Base-by-base conservation (phyloP, 2,113 vertebrate genomes). In the Rhynchopsitta pachyrhyncha region DNA sequence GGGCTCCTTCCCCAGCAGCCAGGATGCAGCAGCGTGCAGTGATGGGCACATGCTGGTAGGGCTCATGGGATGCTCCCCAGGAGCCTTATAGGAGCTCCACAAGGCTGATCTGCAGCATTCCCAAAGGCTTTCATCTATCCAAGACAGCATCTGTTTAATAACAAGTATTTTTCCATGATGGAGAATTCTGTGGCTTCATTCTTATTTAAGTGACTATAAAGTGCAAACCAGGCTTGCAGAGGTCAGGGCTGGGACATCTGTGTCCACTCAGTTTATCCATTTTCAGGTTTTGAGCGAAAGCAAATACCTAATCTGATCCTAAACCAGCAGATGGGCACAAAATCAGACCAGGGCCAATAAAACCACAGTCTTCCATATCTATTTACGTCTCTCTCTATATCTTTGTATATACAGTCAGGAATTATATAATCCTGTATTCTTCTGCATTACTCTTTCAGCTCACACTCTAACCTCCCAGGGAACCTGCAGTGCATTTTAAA, bases 401-500 rank as follows among this genome's bases (percentile, higher is more conserved):
- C 2, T 7, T 5, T 23, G 15, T 14, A 73, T 7, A 68, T 7
- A 57, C 13, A 75, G 55, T 64, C 89, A 85, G 53, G 47, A 84
- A 68, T 16, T 37, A 79, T 66, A 13, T 27, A 44, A 63, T 69
- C 86, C 91, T 47, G 11, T 46, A 66, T 71, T 88, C 92, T 71
- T 88, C 93, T 62, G 28, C 14, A 37, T 39, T 79, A 17, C 6
- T 62, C 66, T 87, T 87, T 82, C 86, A 76, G 57, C 68, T 82
- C 6, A 4, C 82, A 57, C 39, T 87, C 67, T 90, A 94, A 8
- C 92, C 50, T 86, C 90, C 84, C 63, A 53, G 82, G 55, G 71
- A 93, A 71, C 63, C 82, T 42, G 42, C 2, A 10, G 59, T 70
- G 68, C 90, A 77, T 96, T 94, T 94, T 92, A 92, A 95, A 88